Conservation (phyloP, 2,888 invertebrate genomes). For the Protonemura montana region DNA sequence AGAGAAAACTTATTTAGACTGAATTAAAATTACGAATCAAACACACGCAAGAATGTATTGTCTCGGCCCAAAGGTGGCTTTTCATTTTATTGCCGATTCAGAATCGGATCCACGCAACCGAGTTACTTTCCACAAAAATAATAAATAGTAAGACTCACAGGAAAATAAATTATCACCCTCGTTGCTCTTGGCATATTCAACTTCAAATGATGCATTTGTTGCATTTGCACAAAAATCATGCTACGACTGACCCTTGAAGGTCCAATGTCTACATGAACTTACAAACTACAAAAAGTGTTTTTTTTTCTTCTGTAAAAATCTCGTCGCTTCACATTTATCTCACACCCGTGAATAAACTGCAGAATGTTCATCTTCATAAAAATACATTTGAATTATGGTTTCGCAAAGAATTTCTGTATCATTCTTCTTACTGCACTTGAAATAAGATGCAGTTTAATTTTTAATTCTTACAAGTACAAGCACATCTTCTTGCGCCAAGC, state of each 20-base stretch:
- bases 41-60: too few relatives aligned
- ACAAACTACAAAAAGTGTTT: too few relatives aligned
- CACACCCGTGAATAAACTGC: not conserved
- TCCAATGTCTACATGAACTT: not conserved
- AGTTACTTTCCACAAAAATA: too few relatives aligned
- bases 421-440: not conserved
- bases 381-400: not conserved
- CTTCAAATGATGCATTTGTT: not conserved
- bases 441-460: not conserved
- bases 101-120: too few relatives aligned
- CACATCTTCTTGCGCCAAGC: not conserved
- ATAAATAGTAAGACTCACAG: too few relatives aligned
- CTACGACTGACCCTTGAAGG: not conserved
- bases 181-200: not conserved
- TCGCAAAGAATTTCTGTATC: not conserved
- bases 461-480: not conserved
- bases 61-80: too few relatives aligned
- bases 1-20: too few relatives aligned
- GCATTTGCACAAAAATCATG: not conserved
- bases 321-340: not conserved
- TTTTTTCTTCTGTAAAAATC: not conserved
- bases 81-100: too few relatives aligned
- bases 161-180: too few relatives aligned
- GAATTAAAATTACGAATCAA: too few relatives aligned
- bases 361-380: not conserved